phyloP scores from a whole-genome alignment of 2,888 invertebrate genomes.

The Pomacea canaliculata region DNA sequence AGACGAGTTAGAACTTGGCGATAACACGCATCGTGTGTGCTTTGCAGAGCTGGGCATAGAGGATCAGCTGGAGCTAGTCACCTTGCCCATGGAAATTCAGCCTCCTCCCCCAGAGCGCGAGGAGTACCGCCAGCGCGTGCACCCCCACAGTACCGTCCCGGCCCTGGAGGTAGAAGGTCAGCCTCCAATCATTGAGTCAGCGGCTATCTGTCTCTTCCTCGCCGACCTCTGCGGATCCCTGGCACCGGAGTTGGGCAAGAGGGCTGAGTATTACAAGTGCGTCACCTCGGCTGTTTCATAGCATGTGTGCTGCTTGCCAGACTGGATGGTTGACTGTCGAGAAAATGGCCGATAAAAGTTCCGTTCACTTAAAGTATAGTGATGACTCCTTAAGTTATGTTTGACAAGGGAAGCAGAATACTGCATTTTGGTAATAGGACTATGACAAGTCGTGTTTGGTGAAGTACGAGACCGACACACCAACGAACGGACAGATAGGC shows the following conservation, averaged over 20 bases:
- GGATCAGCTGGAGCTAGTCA: conserved; percentile 37
- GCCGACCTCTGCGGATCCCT: conserved; percentile 49
- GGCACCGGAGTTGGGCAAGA: conserved; percentile 42
- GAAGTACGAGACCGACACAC: too few species aligned
- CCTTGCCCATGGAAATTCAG: conserved; percentile 23
- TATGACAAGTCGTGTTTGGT: too few species aligned
- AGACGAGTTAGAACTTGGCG: too few species aligned
- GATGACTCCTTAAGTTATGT: too few species aligned
- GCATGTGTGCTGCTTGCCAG: too few species aligned
- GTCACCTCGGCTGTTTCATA: background rate
- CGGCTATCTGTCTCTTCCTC: conserved; percentile 58
- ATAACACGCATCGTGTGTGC: too few species aligned
- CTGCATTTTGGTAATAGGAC: too few species aligned
- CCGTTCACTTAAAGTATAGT: too few species aligned
- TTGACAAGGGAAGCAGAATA: too few species aligned
- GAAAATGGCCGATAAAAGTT: too few species aligned
- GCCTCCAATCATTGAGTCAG: conserved; percentile 52
- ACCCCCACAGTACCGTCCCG: conserved; percentile 48
- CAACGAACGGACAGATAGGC: too few species aligned
- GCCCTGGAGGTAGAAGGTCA: conserved; percentile 49
- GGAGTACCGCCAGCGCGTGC: conserved; percentile 37
- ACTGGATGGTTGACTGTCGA: too few species aligned
- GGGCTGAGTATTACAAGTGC: conserved; percentile 49
- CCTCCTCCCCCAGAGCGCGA: conserved; percentile 32
- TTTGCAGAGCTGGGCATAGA: conserved; percentile 42